phyloP scores from a whole-genome alignment of 2,113 vertebrate genomes.

The Pollimyrus isidori region DNA sequence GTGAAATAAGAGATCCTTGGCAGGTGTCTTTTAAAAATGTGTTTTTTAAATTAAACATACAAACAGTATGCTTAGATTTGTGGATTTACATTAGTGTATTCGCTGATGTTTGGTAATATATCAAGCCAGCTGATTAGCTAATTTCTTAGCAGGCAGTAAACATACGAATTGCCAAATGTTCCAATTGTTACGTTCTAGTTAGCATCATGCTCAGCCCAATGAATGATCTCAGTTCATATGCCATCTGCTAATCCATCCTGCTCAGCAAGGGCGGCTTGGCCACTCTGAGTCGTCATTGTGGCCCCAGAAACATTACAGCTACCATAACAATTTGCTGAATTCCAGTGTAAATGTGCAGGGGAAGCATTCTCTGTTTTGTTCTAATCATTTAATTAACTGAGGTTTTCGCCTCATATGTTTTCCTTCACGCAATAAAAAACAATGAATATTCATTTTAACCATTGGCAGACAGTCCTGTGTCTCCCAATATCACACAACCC shows the following conservation, averaged over 20 bases:
- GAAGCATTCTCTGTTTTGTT: neutral
- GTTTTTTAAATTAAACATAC: neutral
- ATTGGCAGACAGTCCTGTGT: neutral
- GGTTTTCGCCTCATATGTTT: neutral
- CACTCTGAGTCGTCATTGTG: neutral
- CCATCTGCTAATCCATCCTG: neutral
- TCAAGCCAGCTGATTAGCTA: neutral
- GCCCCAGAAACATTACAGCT: neutral
- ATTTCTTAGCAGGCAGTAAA: conserved; percentile 1
- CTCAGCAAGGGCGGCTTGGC: neutral
- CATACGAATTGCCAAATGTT: neutral
- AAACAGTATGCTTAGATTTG: neutral
- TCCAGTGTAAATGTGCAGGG: neutral
- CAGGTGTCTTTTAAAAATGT: neutral
- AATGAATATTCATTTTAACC: neutral
- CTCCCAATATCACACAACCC: neutral
- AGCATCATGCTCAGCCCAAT: neutral
- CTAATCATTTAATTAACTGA: conserved; percentile 1
- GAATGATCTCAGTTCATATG: neutral
- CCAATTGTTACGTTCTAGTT: neutral
- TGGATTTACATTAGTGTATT: neutral
- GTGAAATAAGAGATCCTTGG: neutral
- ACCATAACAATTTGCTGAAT: neutral
- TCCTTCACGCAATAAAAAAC: neutral
- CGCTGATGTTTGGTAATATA: neutral